phyloP scores from a whole-genome alignment of 2,113 vertebrate genomes.

The Oncorhynchus gorbuscha region DNA sequence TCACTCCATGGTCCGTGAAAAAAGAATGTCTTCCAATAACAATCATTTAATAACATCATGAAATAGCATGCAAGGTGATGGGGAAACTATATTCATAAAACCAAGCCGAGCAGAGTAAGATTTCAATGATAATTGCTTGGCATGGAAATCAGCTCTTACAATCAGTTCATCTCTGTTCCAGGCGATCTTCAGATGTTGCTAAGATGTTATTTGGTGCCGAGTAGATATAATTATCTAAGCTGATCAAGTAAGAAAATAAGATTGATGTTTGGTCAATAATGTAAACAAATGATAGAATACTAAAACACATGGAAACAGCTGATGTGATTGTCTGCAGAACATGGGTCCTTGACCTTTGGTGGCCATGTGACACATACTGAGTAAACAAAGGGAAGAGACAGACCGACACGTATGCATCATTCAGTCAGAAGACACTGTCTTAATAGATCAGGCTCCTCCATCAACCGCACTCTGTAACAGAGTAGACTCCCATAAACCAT shows the following conservation, averaged over 20 bases:
- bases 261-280: background rate
- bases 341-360: constrained; percentile 15
- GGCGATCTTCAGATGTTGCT: background rate
- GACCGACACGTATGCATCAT: constrained; percentile 8
- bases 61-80: background rate
- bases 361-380: constrained; percentile 20
- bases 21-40: background rate
- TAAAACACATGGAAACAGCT: constrained; percentile 21
- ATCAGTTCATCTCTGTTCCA: background rate
- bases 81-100: background rate
- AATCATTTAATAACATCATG: background rate
- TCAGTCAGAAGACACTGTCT: constrained; percentile 14
- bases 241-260: background rate
- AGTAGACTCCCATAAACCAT: constrained; percentile 9
- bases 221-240: background rate
- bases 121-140: background rate
- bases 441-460: constrained; percentile 22
- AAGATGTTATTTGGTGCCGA: too few species aligned
- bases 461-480: constrained; percentile 44
- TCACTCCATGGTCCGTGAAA: constrained; percentile 7
- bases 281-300: constrained; percentile 20
- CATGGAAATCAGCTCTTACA: background rate
- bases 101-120: background rate
- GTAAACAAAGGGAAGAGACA: constrained; percentile 22
- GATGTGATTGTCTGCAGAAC: constrained; percentile 21